These are phyloP conservation scores for Trichogramma dendrolimi DNA, from an alignment of 2,888 invertebrate genomes.

Conservation along the genomic window DNA sequence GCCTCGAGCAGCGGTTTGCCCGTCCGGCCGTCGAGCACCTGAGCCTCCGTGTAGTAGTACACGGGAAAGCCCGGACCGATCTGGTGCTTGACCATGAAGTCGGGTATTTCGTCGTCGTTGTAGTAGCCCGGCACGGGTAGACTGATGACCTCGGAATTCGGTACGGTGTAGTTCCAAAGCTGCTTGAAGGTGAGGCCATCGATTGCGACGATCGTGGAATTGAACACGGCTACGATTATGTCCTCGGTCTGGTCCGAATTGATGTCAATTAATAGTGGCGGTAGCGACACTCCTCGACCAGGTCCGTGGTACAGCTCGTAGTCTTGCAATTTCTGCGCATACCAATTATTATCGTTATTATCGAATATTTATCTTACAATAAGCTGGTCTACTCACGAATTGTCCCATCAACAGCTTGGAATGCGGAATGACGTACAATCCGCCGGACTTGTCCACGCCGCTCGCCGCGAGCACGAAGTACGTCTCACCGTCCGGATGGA, in stretches of 20 bases:
- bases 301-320: slow-evolving; percentile 57
- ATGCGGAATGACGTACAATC: slow-evolving; percentile 64
- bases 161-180: slow-evolving; percentile 71
- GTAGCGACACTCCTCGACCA: slow-evolving; percentile 65
- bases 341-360: slow-evolving; percentile 14
- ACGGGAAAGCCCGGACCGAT: slow-evolving; percentile 69
- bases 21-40: slow-evolving; percentile 57
- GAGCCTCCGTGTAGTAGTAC: slow-evolving; percentile 69
- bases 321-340: slow-evolving; percentile 53
- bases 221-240: slow-evolving; percentile 69
- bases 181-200: slow-evolving; percentile 64
- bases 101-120: slow-evolving; percentile 71
- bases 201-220: slow-evolving; percentile 68
- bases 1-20: slow-evolving; percentile 60
- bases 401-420: slow-evolving; percentile 55
- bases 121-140: slow-evolving; percentile 76
- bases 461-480: slow-evolving; percentile 70
- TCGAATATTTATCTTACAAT: slow-evolving; percentile 9
- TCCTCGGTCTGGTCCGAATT: slow-evolving; percentile 69
- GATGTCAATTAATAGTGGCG: slow-evolving; percentile 66
- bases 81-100: slow-evolving; percentile 71
- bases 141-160: slow-evolving; percentile 67
- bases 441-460: slow-evolving; percentile 68
- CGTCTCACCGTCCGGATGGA: slow-evolving; percentile 60
- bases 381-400: slow-evolving; percentile 44